A percentile compares a stretch with the other conserved stretches of the same genome.
phyloP scores from a whole-genome alignment of 2,888 invertebrate genomes.

The Nephrotoma appendiculata region DNA sequence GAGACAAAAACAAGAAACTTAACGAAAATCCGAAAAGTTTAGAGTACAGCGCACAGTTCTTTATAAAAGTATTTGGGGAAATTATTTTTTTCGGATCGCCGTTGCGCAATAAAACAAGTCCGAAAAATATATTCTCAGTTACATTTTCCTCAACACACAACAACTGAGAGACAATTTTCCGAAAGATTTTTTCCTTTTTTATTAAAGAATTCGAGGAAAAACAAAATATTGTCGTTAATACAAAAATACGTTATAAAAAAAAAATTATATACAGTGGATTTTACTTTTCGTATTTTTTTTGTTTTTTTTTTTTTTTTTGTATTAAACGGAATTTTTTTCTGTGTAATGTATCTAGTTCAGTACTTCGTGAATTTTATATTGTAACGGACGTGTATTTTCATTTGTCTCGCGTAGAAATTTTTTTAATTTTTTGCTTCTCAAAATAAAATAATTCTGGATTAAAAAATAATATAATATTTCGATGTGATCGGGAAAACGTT shows the following conservation, averaged over 20 bases:
- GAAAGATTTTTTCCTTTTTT: neutral
- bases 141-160: neutral
- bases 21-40: neutral
- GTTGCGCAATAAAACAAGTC: neutral
- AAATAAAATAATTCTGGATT: neutral
- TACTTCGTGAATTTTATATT: neutral
- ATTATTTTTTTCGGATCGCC: neutral
- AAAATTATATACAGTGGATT: neutral
- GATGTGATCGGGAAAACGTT: neutral
- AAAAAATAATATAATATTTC: neutral
- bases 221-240: neutral
- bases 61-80: neutral
- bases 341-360: neutral
- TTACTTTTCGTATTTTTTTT: neutral
- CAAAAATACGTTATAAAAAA: neutral
- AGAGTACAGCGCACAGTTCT: neutral
- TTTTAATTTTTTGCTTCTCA: neutral
- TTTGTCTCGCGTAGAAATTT: neutral
- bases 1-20: neutral
- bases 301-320: neutral
- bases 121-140: neutral
- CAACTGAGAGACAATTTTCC: neutral
- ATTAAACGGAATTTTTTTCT: neutral
- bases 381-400: neutral
- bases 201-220: neutral